Percentiles rank a stretch among this genome's conserved stretches.
Conservation (phyloP, 2,113 vertebrate species). For the Platanista minor region DNA sequence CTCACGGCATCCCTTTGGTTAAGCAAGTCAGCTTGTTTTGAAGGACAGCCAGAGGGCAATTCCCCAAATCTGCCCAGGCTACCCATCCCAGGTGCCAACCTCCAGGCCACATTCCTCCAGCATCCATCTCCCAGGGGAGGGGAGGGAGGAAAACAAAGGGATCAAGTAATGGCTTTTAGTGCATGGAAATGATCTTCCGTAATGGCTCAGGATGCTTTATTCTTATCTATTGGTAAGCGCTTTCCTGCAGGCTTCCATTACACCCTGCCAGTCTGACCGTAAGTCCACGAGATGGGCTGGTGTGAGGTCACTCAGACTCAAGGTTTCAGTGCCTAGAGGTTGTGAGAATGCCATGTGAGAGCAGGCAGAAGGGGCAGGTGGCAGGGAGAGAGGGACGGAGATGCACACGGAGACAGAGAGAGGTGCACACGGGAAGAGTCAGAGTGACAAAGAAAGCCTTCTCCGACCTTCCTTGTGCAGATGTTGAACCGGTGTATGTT, state of each 20-base stretch:
- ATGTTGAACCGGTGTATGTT: rapidly evolving
- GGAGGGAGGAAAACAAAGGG: neutral
- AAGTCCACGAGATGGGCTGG: neutral
- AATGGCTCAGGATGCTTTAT: constrained; percentile 60
- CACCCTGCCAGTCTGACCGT: neutral
- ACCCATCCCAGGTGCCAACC: constrained; percentile 18
- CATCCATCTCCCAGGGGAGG: constrained; percentile 19
- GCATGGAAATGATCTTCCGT: constrained; percentile 36
- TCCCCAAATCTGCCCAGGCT: neutral
- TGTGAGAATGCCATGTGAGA: neutral
- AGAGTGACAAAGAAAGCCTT: neutral
- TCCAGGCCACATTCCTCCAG: constrained; percentile 18
- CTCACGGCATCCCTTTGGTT: neutral
- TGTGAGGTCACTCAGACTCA: constrained; percentile 1
- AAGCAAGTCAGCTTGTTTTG: constrained; percentile 1
- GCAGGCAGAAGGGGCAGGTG: neutral
- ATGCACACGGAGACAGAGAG: neutral
- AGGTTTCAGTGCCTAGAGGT: neutral
- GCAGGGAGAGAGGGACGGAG: neutral
- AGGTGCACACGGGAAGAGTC: neutral
- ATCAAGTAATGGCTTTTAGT: constrained; percentile 62
- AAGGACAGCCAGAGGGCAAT: constrained; percentile 38
- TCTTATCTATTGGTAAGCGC: constrained; percentile 35
- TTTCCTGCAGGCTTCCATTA: constrained; percentile 41
- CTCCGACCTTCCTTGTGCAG: neutral